Base-by-base conservation (phyloP, 2,888 invertebrate genomes). In the Orchesellides sinensis region DNA sequence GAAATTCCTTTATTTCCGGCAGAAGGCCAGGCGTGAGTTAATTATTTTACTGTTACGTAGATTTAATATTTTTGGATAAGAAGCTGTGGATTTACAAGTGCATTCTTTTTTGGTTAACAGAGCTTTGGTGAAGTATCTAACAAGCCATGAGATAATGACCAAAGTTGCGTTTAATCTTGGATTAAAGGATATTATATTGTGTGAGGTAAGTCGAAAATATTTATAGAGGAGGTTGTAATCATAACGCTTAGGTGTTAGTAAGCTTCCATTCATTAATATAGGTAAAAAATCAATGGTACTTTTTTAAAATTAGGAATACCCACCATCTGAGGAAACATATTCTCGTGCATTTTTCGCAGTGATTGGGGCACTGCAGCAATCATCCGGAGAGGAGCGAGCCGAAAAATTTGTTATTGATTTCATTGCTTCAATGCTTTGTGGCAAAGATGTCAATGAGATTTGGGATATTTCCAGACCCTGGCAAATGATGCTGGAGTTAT, bases 371-470 rank as follows among this genome's bases (percentile, higher is more conserved):
- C 90, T 98, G 4, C 90, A 93, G 0, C 91, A 92, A 77, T 94
- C 95, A 27, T 92, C 94, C 27, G 93, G 94, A 29, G 90, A 91
- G 52, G 92, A 93, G 68, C 92, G 92, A 73, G 93, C 96, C 0
- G 93, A 94, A 77, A 90, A 92, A 78, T 97, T 99, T 91, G 93
- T 98, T 0, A 92, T 95, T 72, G 98, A 99, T 89, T 93, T 98
- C 72, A 92, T 99, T 75, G 86, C 93, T 10, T 93, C 95, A 1
- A 95, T 95, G 89, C 90, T 99, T 52, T 93, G 94, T 89, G 96
- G 95, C 17, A 93, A 95, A 90, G 96, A 98, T 89, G 90, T 99
- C 3, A 94, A 93, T 88, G 96, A 97, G 83, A 92, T 96, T 82
- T 98, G 96, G 95, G 91, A 92, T 19, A 94, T 96, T n/a, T 91